A percentile compares a stretch with the other conserved stretches of the same genome.
Evolutionary conservation across 2,888 invertebrate genomes (phyloP).

Genomic region (Volucella zonaria): DNA sequence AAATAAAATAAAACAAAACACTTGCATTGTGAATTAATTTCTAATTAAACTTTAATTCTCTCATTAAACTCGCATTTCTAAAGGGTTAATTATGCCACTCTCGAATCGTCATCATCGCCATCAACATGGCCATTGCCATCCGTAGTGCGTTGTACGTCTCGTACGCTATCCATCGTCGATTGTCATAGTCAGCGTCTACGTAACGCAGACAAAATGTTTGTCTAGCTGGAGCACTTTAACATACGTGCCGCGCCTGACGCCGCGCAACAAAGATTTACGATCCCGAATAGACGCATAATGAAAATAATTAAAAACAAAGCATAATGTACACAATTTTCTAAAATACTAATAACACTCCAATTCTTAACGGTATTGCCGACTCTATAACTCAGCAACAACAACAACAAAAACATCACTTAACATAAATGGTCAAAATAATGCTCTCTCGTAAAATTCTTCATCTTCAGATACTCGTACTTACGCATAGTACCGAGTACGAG

Average conservation of each 20-base stretch:
- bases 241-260: slow-evolving; percentile 38
- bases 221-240: slow-evolving; percentile 10
- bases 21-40: slow-evolving; percentile 65
- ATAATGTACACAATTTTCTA: slow-evolving; percentile 57
- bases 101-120: slow-evolving; percentile 8
- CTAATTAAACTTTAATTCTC: slow-evolving; percentile 65
- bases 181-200: neutral
- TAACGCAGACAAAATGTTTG: slow-evolving; percentile 25
- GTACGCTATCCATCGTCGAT: no score
- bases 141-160: no score
- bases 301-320: slow-evolving; percentile 63
- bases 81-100: slow-evolving; percentile 58
- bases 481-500: neutral
- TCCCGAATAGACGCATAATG: slow-evolving; percentile 59
- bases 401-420: neutral
- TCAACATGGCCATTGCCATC: neutral
- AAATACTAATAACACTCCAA: slow-evolving; percentile 60
- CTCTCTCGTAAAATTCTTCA: slow-evolving; percentile 52
- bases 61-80: slow-evolving; percentile 64
- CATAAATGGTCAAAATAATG: slow-evolving; percentile 52
- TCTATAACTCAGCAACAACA: slow-evolving; percentile 1
- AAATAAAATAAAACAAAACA: slow-evolving; percentile 34
- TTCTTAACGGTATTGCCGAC: slow-evolving; percentile 51
- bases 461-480: neutral
- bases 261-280: slow-evolving; percentile 56